Evolutionary conservation across 2,113 vertebrate genomes (phyloP).

Genomic region (Cisticola juncidis): DNA sequence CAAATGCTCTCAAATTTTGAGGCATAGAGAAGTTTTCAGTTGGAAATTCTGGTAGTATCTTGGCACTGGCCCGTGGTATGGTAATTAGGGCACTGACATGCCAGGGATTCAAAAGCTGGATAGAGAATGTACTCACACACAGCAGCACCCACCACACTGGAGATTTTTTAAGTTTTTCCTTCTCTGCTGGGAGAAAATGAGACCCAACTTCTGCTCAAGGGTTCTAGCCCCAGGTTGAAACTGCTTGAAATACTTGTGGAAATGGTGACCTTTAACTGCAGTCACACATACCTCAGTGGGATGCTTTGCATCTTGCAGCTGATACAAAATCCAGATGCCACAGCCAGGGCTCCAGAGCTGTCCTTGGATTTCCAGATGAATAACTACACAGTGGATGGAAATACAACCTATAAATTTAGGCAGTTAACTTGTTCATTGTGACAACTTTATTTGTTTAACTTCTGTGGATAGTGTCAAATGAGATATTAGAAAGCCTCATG

Average conservation of each 20-base stretch:
- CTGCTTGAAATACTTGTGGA: neutral
- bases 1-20: neutral
- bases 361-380: neutral
- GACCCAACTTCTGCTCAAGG: neutral
- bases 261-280: neutral
- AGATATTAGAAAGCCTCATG: conserved; percentile 23
- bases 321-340: neutral
- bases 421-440: conserved; percentile 16
- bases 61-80: too few species aligned
- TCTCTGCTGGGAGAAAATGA: neutral
- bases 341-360: neutral
- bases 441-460: conserved; percentile 19
- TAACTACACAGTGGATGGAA: neutral
- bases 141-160: neutral
- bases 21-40: neutral
- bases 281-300: neutral
- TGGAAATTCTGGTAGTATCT: neutral
- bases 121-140: neutral
- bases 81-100: too few species aligned
- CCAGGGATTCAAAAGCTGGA: neutral
- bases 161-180: neutral
- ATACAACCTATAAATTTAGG: neutral
- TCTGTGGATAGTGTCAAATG: neutral
- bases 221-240: neutral
- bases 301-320: neutral